These are phyloP conservation scores for Dinoponera quadriceps DNA, from an alignment of 1,140 invertebrate species.

Conservation along the genomic window DNA sequence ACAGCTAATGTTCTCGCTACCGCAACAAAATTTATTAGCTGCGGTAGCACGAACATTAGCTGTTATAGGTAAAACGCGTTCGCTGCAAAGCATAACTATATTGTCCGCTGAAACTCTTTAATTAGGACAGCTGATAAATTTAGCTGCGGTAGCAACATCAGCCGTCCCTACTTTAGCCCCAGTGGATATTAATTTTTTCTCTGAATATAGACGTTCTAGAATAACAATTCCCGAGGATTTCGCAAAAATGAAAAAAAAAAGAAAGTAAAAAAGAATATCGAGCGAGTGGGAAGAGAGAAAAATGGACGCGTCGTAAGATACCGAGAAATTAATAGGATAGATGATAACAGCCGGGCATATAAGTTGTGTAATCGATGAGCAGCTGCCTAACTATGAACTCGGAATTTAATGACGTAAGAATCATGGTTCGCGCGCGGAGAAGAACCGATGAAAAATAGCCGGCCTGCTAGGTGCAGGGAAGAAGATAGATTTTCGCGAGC, in stretches of 20 bases:
- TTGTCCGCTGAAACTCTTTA: no score
- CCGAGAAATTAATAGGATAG: constrained; percentile 28
- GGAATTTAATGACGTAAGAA: constrained; percentile 38
- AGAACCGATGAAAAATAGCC: constrained; percentile 30
- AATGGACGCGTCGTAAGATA: constrained; percentile 21
- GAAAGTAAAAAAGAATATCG: neutral
- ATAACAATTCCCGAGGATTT: constrained; percentile 17
- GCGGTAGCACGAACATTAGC: no score
- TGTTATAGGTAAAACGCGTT: no score
- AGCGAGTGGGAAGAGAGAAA: constrained; percentile 1
- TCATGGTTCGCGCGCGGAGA: neutral
- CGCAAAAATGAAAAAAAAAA: neutral
- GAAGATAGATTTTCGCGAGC: constrained; percentile 31
- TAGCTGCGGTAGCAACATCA: no score
- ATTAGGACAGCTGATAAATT: no score
- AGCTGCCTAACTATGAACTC: constrained; percentile 7
- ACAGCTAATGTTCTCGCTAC: no score
- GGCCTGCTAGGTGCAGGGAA: constrained; percentile 15
- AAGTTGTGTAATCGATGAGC: constrained; percentile 47
- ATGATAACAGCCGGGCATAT: constrained; percentile 36
- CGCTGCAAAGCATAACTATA: no score
- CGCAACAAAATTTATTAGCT: no score
- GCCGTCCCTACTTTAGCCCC: no score
- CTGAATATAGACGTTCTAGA: no score
- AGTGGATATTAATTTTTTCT: constrained; percentile 41